phyloP scores from a whole-genome alignment of 2,113 vertebrate species.

The Leuciscus idus region DNA sequence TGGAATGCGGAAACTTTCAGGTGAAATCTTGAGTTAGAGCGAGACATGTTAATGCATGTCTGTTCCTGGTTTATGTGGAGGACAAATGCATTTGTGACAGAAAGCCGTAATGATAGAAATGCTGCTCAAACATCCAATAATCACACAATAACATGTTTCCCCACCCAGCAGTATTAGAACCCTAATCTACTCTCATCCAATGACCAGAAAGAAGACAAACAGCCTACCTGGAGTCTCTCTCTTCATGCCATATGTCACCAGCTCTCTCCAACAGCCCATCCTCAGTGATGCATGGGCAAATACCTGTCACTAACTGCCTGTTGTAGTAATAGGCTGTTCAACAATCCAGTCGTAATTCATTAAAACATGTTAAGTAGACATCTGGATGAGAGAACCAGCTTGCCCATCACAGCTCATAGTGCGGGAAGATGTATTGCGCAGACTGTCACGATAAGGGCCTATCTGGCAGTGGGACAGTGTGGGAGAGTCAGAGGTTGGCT shows the following conservation, averaged over 20 bases:
- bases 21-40: slow-evolving; percentile 1
- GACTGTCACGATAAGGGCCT: slow-evolving; percentile 69
- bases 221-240: slow-evolving; percentile 44
- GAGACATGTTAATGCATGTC: slow-evolving; percentile 6
- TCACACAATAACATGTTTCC: slow-evolving; percentile 15
- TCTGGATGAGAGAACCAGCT: slow-evolving; percentile 26
- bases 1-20: slow-evolving; percentile 24
- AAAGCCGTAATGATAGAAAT: neutral
- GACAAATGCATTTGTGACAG: slow-evolving; percentile 20
- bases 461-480: slow-evolving; percentile 65
- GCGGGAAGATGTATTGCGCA: slow-evolving; percentile 64
- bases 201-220: slow-evolving; percentile 10
- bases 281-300: slow-evolving; percentile 54
- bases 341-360: slow-evolving; percentile 47
- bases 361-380: slow-evolving; percentile 55
- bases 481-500: slow-evolving; percentile 65
- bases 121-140: slow-evolving; percentile 7
- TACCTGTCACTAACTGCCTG: slow-evolving; percentile 48
- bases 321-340: slow-evolving; percentile 43
- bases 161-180: neutral
- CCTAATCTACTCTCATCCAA: neutral
- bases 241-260: slow-evolving; percentile 45
- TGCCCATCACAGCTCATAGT: slow-evolving; percentile 29
- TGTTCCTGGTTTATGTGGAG: slow-evolving; percentile 9
- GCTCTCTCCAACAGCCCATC: slow-evolving; percentile 27